Evolutionary conservation across 2,888 invertebrate genomes (phyloP).

Genomic region (Cephus nigrinus): DNA sequence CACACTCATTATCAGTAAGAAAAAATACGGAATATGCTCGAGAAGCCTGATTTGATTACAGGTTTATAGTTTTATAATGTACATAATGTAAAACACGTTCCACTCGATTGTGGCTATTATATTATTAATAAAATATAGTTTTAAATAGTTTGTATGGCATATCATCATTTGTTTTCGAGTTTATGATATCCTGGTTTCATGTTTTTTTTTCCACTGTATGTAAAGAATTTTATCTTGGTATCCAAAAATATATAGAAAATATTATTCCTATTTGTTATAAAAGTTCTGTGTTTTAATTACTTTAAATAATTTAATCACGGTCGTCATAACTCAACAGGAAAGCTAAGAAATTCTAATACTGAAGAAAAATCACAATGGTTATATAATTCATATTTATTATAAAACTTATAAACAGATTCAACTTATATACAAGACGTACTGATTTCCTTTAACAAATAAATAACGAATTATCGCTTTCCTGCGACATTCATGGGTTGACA

Average conservation of each 20-base stretch:
- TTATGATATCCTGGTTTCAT: background rate
- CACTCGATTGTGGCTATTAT: conserved; percentile 35
- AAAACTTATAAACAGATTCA: background rate
- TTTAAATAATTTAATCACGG: background rate
- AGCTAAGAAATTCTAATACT: background rate
- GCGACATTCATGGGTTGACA: too few relatives aligned
- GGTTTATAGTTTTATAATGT: conserved; percentile 44
- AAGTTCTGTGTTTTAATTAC: background rate
- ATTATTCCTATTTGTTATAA: too few relatives aligned
- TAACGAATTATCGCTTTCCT: too few relatives aligned
- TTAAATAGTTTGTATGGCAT: conserved; percentile 31
- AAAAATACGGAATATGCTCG: conserved; percentile 16
- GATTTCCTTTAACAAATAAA: background rate
- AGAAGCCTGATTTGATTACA: conserved; percentile 25
- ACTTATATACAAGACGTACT: background rate
- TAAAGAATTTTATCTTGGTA: background rate
- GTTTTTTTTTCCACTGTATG: background rate
- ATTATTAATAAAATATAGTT: conserved; percentile 47
- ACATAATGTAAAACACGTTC: conserved; percentile 56
- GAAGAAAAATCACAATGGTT: background rate
- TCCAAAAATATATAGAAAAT: background rate
- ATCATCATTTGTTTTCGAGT: background rate
- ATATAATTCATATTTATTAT: conserved; percentile 3
- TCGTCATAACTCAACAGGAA: background rate
- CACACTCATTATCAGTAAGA: conserved; percentile 16